These are phyloP conservation scores for Sisyra nigra DNA, from an alignment of 2,888 invertebrate species.

Conservation along the genomic window DNA sequence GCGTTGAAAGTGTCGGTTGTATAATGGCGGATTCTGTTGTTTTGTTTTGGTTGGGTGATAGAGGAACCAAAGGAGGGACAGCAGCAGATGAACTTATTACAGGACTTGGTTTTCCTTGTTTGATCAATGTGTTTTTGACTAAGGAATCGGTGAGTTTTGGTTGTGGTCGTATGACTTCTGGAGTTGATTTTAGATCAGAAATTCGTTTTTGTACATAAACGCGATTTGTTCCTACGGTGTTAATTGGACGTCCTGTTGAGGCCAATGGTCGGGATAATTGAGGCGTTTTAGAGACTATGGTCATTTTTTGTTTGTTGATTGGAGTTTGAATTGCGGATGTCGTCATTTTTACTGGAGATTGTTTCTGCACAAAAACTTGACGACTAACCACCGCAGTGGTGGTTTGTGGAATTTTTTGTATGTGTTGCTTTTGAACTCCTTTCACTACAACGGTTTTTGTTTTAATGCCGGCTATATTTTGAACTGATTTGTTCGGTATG, in stretches of 20 bases:
- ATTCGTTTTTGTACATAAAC: conserved; percentile 2
- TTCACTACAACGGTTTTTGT: conserved; percentile 26
- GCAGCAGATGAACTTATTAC: conserved; percentile 9
- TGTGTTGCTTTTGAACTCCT: conserved; percentile 25
- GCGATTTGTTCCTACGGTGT: neutral
- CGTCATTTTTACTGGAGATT: conserved; percentile 16
- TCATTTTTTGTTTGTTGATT: conserved; percentile 1
- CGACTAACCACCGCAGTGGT: conserved; percentile 10
- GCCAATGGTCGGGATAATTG: conserved; percentile 4
- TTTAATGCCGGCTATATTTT: conserved; percentile 8
- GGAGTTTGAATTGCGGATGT: conserved; percentile 9
- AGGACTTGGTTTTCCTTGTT: conserved; percentile 11
- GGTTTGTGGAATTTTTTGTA: conserved; percentile 21
- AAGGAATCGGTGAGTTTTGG: neutral
- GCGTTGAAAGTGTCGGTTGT: neutral
- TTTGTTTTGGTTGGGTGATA: conserved; percentile 4
- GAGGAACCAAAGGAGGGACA: conserved; percentile 6
- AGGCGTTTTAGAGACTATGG: conserved; percentile 1
- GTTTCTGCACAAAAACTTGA: neutral
- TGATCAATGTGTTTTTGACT: neutral
- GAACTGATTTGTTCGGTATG: conserved; percentile 8
- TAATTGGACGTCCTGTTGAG: neutral
- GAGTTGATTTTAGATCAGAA: neutral
- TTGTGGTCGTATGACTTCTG: neutral
- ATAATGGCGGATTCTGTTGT: neutral